These are phyloP conservation scores for Antechinus flavipes DNA, from an alignment of 2,113 vertebrate genomes.

Conservation along the genomic window DNA sequence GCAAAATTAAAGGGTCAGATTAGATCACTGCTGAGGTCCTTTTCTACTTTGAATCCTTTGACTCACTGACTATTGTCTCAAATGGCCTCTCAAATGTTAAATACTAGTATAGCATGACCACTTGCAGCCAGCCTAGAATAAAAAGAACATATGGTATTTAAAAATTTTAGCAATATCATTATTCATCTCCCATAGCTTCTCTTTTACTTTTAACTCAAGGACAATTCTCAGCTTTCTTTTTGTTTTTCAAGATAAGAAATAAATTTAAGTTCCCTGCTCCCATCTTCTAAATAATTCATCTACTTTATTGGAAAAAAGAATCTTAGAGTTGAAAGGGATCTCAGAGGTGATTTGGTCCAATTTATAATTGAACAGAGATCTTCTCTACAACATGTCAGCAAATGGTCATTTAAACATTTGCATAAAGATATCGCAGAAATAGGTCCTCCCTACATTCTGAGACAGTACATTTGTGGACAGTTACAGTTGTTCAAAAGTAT, in stretches of 20 bases:
- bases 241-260: neutral
- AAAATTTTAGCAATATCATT: neutral
- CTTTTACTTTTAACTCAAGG: neutral
- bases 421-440: neutral
- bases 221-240: neutral
- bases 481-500: neutral
- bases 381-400: neutral
- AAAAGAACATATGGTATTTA: neutral
- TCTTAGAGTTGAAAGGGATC: neutral
- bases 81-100: neutral
- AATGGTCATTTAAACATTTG: neutral
- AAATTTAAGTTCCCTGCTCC: too few species aligned
- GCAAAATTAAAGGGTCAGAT: conserved; percentile 40
- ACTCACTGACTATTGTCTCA: neutral
- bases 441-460: neutral
- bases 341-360: neutral
- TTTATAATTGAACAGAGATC: neutral
- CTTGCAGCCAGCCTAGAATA: neutral
- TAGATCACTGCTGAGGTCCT: neutral
- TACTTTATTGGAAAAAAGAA: neutral
- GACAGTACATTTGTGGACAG: neutral
- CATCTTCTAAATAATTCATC: neutral
- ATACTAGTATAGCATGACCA: neutral
- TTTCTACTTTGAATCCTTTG: neutral
- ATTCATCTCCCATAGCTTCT: neutral